A percentile compares a stretch with the other conserved stretches of the same genome.
These are phyloP conservation scores for Drosophila novamexicana DNA, from an alignment of 1,140 invertebrate genomes.

Conservation along the genomic window DNA sequence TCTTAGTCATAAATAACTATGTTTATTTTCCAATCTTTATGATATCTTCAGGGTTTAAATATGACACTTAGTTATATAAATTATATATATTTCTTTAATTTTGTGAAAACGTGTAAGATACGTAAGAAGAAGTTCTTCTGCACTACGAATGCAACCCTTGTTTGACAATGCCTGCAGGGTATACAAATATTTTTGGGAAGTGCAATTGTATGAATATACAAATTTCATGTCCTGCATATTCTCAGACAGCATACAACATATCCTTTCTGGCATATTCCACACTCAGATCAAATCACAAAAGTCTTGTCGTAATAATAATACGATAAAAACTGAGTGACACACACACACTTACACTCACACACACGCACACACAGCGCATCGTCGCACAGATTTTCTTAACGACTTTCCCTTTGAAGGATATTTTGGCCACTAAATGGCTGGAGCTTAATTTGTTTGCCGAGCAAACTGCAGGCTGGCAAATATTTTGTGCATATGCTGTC, in stretches of 20 bases:
- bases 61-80: no score
- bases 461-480: constrained; percentile 30
- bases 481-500: constrained; percentile 71
- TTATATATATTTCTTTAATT: no score
- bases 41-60: no score
- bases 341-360: neutral
- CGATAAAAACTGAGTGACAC: constrained; percentile 29
- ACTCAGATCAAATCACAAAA: constrained; percentile 35
- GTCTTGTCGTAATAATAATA: constrained; percentile 37
- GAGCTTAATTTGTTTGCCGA: constrained; percentile 74
- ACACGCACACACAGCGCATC: constrained; percentile 33
- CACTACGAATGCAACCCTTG: neutral
- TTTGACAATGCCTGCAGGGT: neutral
- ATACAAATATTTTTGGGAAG: neutral
- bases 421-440: constrained; percentile 49
- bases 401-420: constrained; percentile 50
- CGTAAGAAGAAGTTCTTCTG: no score
- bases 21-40: no score
- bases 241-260: constrained; percentile 4
- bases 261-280: neutral
- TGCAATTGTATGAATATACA: neutral
- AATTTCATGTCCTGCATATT: neutral
- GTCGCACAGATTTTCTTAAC: constrained; percentile 78
- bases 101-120: no score
- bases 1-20: no score